phyloP scores from a whole-genome alignment of 92 coral and sea anemone genomes.

The Virgularia gustaviana region DNA sequence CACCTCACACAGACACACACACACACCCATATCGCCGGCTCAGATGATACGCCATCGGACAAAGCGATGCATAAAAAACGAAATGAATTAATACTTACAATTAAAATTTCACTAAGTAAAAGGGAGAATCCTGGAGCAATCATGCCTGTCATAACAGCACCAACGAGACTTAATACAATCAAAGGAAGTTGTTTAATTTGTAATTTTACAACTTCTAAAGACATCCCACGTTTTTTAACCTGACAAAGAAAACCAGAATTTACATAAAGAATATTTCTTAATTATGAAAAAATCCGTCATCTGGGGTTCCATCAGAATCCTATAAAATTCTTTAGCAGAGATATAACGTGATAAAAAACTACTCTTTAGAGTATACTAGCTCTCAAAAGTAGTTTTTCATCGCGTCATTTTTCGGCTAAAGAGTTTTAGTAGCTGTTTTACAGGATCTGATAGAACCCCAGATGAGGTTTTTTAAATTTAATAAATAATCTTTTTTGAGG shows the following conservation, averaged over 20 bases:
- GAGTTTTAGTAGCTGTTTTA: too few relatives aligned
- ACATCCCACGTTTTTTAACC: slow-evolving; percentile 65
- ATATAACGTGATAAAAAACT: too few relatives aligned
- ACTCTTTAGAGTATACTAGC: too few relatives aligned
- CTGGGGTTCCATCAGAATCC: background rate
- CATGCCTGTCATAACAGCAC: slow-evolving; percentile 89
- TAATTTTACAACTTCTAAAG: slow-evolving; percentile 55
- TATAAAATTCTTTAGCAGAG: too few relatives aligned
- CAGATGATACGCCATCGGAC: too few relatives aligned
- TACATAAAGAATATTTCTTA: background rate
- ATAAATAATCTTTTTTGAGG: too few relatives aligned
- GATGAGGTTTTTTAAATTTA: too few relatives aligned
- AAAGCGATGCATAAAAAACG: background rate
- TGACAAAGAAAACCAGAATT: background rate
- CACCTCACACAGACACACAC: too few relatives aligned
- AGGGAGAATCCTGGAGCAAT: slow-evolving; percentile 84
- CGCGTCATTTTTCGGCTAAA: too few relatives aligned
- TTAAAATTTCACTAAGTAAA: slow-evolving; percentile 82
- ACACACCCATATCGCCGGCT: too few relatives aligned
- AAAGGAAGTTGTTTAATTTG: slow-evolving; percentile 78
- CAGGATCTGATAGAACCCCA: too few relatives aligned
- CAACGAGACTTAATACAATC: slow-evolving; percentile 69
- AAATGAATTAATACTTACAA: slow-evolving; percentile 46
- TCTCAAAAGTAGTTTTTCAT: too few relatives aligned
- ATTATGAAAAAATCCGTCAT: background rate